Conservation (phyloP, 2,888 invertebrate genomes). For the Drosophila rellima region DNA sequence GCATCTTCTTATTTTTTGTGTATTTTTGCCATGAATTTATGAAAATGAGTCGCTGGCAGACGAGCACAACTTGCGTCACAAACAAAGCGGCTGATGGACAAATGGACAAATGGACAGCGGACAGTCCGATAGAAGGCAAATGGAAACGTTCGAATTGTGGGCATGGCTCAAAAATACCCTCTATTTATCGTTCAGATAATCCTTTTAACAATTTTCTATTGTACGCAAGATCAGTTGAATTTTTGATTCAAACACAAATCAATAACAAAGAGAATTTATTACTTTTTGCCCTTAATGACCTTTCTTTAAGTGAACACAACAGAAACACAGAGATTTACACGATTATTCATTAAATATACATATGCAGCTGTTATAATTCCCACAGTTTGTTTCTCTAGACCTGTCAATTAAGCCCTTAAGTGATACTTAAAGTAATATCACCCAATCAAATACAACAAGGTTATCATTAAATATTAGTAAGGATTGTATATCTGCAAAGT, state of each 20-base stretch:
- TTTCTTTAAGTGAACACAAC: background rate
- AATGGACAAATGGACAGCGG: conserved; percentile 21
- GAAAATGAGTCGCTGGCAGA: conserved; percentile 71
- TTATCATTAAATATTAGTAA: background rate
- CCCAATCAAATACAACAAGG: background rate
- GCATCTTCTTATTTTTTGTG: conserved; percentile 2
- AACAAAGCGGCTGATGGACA: conserved; percentile 42
- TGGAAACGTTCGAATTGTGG: background rate
- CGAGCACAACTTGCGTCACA: conserved; percentile 61
- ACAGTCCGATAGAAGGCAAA: conserved; percentile 26
- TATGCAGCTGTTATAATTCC: conserved; percentile 2
- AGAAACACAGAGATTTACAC: background rate
- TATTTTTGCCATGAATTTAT: conserved; percentile 72
- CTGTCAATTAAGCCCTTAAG: background rate
- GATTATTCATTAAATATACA: background rate
- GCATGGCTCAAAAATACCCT: conserved; percentile 11
- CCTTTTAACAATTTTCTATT: background rate
- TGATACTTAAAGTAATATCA: background rate
- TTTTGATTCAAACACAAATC: background rate
- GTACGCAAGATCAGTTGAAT: background rate
- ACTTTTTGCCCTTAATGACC: too few species aligned
- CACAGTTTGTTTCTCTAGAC: background rate
- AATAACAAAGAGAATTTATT: too few species aligned
- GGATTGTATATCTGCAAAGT: background rate
- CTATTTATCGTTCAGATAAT: background rate